Base-by-base conservation (phyloP, 2,888 invertebrate genomes). In the Unio pictorum region DNA sequence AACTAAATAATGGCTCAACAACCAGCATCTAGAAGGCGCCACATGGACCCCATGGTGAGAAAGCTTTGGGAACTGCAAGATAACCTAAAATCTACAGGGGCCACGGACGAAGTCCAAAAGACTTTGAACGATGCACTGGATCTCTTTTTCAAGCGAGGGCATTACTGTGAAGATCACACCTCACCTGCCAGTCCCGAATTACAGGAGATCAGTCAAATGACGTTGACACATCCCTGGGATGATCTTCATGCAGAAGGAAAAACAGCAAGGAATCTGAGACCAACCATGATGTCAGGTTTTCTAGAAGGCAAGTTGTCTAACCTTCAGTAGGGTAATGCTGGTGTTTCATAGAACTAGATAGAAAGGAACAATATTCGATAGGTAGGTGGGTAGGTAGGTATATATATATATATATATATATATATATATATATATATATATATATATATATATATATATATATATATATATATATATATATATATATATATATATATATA, bases 161-260 rank as follows among this genome's bases (percentile, higher is more conserved):
- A 62, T 2, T 79, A 77, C 66, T 75, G 75, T 69, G 76, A 71
- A 0, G 26, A 61, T 18, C 57, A 73, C 1, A 68, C 71, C 30
- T 66, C 76, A 17, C 4, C 28, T 0, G 70, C 73, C 1, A 74
- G 76, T 62, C 67, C 70, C 11, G 69, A 66, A 1, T 55, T 80
- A 26, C 56, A 60, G 17, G 56, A 66, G 4, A 55, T 78, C 4
- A 66, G 60, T 18, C 64, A 66, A 11, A 67, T 56, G 20, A 78
- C 76, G 1, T 8, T 59, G 17, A 58, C 60, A 4, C 74, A 76
- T 61, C 73, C 72, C 0, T 80, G 76, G 69, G 67, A 69, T 0
- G 69, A 72, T 54, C 71, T 67, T n/a, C 63, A 67, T 30, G 68
- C 63, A 55, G 60, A 66, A 4, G 80, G 78, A n/a, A 69, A 76